A percentile compares a stretch with the other conserved stretches of the same genome.
Conservation (phyloP, 2,888 invertebrate genomes). For the Fragum whitleyi region DNA sequence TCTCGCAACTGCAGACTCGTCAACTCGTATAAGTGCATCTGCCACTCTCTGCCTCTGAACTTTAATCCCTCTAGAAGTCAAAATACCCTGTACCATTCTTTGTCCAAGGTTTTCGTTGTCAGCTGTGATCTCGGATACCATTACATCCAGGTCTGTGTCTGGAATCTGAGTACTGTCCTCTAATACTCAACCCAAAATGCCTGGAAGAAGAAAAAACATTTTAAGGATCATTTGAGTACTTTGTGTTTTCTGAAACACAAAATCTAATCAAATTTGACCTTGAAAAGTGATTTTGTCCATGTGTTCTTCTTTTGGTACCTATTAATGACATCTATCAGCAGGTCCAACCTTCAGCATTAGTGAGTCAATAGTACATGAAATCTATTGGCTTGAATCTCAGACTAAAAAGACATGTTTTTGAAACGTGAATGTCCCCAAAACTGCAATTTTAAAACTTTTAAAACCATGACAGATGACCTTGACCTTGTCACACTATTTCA, state of each 20-base stretch:
- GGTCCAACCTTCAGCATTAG: too few relatives aligned
- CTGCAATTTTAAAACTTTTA: too few relatives aligned
- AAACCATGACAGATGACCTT: too few relatives aligned
- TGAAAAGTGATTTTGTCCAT: too few relatives aligned
- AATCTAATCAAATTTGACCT: too few relatives aligned
- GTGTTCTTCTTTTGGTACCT: too few relatives aligned
- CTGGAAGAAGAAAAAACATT: not conserved
- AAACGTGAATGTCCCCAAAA: too few relatives aligned
- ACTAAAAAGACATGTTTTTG: too few relatives aligned
- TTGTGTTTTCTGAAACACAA: not conserved
- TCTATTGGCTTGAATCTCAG: too few relatives aligned
- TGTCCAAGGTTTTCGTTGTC: conserved; percentile 6
- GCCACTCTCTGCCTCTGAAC: conserved; percentile 17
- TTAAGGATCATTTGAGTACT: not conserved
- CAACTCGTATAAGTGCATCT: conserved; percentile 4
- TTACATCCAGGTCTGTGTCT: not conserved
- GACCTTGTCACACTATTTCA: too few relatives aligned
- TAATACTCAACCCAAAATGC: not conserved
- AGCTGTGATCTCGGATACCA: not conserved
- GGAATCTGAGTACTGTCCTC: not conserved
- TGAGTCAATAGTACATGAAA: too few relatives aligned
- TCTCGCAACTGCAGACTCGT: conserved; percentile 11
- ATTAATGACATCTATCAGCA: too few relatives aligned
- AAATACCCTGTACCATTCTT: conserved; percentile 2
- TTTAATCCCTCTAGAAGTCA: not conserved